Evolutionary conservation across 2,113 vertebrate genomes (phyloP).

Genomic region (Brachionichthys hirsutus): DNA sequence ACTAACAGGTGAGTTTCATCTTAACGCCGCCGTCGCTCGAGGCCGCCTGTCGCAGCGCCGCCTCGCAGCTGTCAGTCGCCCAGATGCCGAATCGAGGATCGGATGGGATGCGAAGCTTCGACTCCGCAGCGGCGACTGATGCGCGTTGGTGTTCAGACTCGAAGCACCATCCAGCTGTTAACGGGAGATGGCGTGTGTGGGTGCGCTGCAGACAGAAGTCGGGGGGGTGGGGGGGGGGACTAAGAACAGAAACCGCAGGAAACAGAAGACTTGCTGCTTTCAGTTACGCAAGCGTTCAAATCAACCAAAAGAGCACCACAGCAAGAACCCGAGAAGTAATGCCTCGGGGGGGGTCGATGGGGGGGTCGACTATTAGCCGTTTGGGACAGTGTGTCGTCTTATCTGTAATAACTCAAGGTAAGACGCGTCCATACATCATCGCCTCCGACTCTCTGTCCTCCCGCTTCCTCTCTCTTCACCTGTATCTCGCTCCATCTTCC

Average conservation of each 20-base stretch:
- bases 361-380: constrained; percentile 42
- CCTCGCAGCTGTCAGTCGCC: constrained; percentile 17
- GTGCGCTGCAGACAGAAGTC: neutral
- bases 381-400: constrained; percentile 58
- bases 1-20: constrained; percentile 46
- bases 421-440: constrained; percentile 66
- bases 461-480: constrained; percentile 27
- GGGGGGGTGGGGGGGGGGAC: constrained; percentile 3
- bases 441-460: constrained; percentile 35
- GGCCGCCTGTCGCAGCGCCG: neutral
- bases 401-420: constrained; percentile 68
- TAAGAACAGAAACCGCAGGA: constrained; percentile 12
- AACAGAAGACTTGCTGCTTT: neutral
- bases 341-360: constrained; percentile 3
- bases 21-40: constrained; percentile 28
- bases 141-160: constrained; percentile 6
- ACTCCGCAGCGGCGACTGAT: constrained; percentile 1
- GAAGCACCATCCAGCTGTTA: constrained; percentile 22
- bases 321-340: constrained; percentile 7
- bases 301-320: constrained; percentile 16
- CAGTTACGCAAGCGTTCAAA: neutral
- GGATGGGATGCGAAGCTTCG: neutral
- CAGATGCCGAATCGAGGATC: constrained; percentile 15
- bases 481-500: constrained; percentile 35
- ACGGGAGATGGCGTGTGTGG: constrained; percentile 1